Evolutionary conservation across 2,888 invertebrate genomes (phyloP), one percentile per base, ranked within the genome.

Genomic region (Scaptomyza flava): DNA sequence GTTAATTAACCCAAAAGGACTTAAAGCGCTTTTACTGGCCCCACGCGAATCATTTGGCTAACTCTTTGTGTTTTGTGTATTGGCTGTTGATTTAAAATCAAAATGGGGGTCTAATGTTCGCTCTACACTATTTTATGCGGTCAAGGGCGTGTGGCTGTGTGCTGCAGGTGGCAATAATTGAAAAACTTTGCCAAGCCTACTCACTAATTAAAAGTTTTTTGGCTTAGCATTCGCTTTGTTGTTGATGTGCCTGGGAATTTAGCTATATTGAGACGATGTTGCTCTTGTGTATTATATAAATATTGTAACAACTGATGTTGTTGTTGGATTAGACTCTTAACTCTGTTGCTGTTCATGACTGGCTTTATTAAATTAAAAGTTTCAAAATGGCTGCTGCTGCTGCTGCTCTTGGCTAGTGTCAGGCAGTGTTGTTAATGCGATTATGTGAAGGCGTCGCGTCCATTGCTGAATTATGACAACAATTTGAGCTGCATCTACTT

Each of bases 151-250:
- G n/a, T n/a, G 23, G 43, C 23, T 36, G 42, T 36, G 33, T 57
- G 64, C 51, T 76, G 68, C 82, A 85, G 84, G 84, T 85, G 84
- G 81, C 81, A 82, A 85, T 85, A 85, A 85, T 85, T 85, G 84
- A 85, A 87, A 85, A 85, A 85, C 84, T 85, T 85, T 82, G 53
- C 43, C 56, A 59, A 41, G 79, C 81, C 79, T 74, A 79, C 82
- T 78, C 60, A 67, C 79, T 69, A 85, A 85, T 85, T 85, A 85
- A 85, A 85, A 85, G 82, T 85, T 87, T 87, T 84, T 68, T 54
- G 58, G 45, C 53, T 31, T 20, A 53, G 12, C 63, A 47, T 17
- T 12, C 33, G 23, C 2, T 14, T 57, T 69, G 27, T 23, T 23
- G 23, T 23, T 23, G n/a, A n/a, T n/a, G 65, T 59, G 38, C 36